Base-by-base conservation (phyloP, 2,888 invertebrate genomes). In the Nasonia oneida region DNA sequence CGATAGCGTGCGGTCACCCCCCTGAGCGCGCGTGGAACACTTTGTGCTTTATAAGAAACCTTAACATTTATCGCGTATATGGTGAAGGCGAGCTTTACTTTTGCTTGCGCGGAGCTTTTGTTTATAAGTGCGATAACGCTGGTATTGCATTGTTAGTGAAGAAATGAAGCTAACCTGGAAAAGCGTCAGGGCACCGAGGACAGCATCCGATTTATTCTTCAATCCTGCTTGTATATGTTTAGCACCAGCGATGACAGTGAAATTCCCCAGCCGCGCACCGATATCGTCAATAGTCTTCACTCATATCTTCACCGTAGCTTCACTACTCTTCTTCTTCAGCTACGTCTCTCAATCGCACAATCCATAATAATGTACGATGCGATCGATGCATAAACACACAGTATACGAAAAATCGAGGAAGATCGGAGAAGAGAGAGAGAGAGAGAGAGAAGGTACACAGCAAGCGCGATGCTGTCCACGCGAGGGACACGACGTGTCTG, bases 11-110 rank as follows among this genome's bases (percentile, higher is more conserved):
- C 67, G 83, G 64, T 10, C 42, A 29, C 74, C 42, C 29, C 29
- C 1, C 29, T 29, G 29, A 29, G 29, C 29, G 29, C 12, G 78
- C 88, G 86, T 89, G 89, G 90, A 90, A 92, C 47, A 47, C 92
- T 92, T 92, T 91, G 91, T 91, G 90, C 89, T 92, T 91, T 92
- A 91, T 92, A 92, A 91, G 90, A 91, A 29, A 91, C 90, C 91
- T 92, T 91, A 89, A 91, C 91, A 91, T 92, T 92, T 92, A 92
- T 92, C 91, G 90, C 90, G 89, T 88, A 53, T 53, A 81, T 85
- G 85, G 87, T 0, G 37, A 37, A 37, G 3, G 87, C 86, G 88
- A 88, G 88, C 89, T 81, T 85, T 85, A 47, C 6, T 15, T n/a
- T 29, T 77, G 12, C 0, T 33, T 12, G 39, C 18, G 47, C 12